Conservation (phyloP, 2,113 vertebrate species). For the Stegastes partitus region DNA sequence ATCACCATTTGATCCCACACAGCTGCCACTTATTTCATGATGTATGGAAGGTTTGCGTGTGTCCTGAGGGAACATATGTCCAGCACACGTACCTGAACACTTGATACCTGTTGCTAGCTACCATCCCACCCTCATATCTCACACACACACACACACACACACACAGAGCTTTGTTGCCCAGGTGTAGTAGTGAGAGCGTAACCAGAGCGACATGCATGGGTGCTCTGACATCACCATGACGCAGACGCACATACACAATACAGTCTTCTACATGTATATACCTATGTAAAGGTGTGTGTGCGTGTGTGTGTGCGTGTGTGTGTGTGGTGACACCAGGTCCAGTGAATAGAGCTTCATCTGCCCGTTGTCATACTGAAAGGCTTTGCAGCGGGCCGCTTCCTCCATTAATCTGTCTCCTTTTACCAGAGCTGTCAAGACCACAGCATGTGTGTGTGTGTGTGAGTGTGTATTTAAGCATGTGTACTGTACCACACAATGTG, state of each 20-base stretch:
- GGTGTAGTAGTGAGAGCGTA: conserved; percentile 44
- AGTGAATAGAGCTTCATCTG: conserved; percentile 54
- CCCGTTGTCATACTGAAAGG: conserved; percentile 61
- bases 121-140: not conserved
- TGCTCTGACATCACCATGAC: conserved; percentile 46
- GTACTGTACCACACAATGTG: conserved; percentile 28
- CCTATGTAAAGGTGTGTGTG: conserved; percentile 4
- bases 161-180: conserved; percentile 16
- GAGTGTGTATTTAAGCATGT: conserved; percentile 19
- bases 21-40: not conserved
- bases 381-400: conserved; percentile 49
- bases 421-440: conserved; percentile 63
- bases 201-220: conserved; percentile 48
- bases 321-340: conserved; percentile 7
- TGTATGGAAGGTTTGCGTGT: conserved; percentile 5
- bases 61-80: not conserved
- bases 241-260: conserved; percentile 27
- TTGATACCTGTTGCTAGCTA: conserved; percentile 24
- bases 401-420: conserved; percentile 76
- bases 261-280: not conserved
- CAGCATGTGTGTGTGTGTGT: conserved; percentile 15
- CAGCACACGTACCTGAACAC: conserved; percentile 32
- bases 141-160: too few relatives aligned
- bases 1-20: not conserved
- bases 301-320: conserved; percentile 21